Evolutionary conservation across 2,888 invertebrate species (phyloP).

Genomic region (Melitaea athalia): DNA sequence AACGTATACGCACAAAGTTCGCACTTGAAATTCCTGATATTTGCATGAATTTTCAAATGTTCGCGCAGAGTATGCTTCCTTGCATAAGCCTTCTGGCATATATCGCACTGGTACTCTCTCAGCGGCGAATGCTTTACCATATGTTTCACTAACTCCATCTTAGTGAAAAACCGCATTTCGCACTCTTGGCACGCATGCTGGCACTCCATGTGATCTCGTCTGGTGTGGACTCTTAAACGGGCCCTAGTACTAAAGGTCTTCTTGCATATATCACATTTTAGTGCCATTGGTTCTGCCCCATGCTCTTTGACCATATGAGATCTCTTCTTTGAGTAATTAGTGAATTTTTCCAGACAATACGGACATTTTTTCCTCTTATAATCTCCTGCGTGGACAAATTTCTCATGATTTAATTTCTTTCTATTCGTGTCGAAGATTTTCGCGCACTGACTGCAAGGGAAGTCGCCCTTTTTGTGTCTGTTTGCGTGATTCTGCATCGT

Average conservation of each 20-base stretch:
- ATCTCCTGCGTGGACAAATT: slow-evolving; percentile 59
- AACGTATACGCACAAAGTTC: slow-evolving; percentile 46
- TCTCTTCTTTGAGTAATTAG: slow-evolving; percentile 48
- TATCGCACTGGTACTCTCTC: slow-evolving; percentile 51
- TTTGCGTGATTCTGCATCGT: slow-evolving; percentile 40
- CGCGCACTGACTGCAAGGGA: slow-evolving; percentile 59
- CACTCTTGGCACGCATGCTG: slow-evolving; percentile 48
- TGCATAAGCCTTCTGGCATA: slow-evolving; percentile 48
- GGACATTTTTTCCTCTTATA: slow-evolving; percentile 52
- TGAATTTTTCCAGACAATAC: slow-evolving; percentile 52
- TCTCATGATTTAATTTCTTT: slow-evolving; percentile 64
- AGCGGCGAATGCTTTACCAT: slow-evolving; percentile 50
- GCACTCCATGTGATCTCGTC: slow-evolving; percentile 55
- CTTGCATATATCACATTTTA: slow-evolving; percentile 53
- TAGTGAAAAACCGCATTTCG: slow-evolving; percentile 48
- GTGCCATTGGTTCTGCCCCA: slow-evolving; percentile 40
- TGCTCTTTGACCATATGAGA: slow-evolving; percentile 48
- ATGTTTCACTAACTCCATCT: slow-evolving; percentile 47
- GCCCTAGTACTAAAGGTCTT: slow-evolving; percentile 46
- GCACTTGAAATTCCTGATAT: slow-evolving; percentile 50
- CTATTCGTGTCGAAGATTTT: slow-evolving; percentile 61
- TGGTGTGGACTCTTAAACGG: slow-evolving; percentile 46
- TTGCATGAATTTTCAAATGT: slow-evolving; percentile 55
- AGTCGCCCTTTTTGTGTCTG: slow-evolving; percentile 49
- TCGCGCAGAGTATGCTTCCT: slow-evolving; percentile 46